phyloP scores from a whole-genome alignment of 53 echinoderm and acorn worm genomes.

The Apostichopus leukothele region DNA sequence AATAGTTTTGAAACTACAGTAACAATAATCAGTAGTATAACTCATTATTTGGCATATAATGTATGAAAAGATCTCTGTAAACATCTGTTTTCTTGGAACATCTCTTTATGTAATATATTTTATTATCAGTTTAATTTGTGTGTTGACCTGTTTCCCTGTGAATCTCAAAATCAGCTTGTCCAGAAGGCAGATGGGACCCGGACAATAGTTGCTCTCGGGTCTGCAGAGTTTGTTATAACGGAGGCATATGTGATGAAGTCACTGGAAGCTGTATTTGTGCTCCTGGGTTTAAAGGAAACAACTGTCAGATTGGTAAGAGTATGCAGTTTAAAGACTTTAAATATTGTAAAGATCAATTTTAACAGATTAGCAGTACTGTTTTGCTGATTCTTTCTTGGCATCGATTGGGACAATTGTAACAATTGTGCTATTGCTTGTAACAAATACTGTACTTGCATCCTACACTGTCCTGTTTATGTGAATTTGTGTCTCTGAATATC shows the following conservation, averaged over 20 bases:
- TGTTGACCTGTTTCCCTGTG: background rate
- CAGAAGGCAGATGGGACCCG: constrained; percentile 60
- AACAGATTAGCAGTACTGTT: background rate
- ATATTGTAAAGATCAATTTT: background rate
- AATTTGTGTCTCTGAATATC: no score
- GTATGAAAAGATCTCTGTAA: no score
- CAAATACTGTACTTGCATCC: no score
- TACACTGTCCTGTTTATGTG: no score
- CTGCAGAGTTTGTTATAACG: constrained; percentile 75
- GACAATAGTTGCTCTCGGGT: constrained; percentile 39
- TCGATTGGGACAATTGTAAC: background rate
- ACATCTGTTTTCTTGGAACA: no score
- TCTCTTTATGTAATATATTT: no score
- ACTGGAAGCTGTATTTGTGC: constrained; percentile 82
- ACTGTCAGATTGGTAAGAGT: constrained; percentile 69
- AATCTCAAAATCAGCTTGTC: constrained; percentile 55
- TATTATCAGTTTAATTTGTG: no score
- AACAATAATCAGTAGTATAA: no score
- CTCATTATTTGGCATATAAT: no score
- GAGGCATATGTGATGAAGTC: constrained; percentile 85
- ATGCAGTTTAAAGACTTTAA: background rate
- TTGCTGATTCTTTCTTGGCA: background rate
- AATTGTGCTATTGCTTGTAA: background rate
- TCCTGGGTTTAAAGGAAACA: constrained; percentile 68
- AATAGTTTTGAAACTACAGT: no score